phyloP scores from a whole-genome alignment of 2,113 vertebrate genomes.

The Carassius gibelio region DNA sequence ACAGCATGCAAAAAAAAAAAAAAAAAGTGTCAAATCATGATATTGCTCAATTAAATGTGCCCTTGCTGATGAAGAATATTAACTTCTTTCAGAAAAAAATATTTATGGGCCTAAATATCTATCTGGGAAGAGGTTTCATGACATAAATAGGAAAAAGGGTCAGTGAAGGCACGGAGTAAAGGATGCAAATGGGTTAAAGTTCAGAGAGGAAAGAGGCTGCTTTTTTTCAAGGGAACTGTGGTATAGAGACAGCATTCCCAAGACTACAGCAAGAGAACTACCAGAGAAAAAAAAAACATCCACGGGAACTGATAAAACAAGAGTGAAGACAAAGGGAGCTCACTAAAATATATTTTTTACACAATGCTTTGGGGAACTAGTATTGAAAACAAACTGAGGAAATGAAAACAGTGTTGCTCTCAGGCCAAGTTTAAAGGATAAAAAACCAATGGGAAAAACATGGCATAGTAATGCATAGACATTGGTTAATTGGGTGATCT shows the following conservation, averaged over 20 bases:
- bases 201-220: conserved; percentile 34
- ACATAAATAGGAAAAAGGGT: conserved; percentile 12
- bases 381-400: conserved; percentile 15
- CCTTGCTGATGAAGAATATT: neutral
- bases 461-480: neutral
- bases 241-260: conserved; percentile 1
- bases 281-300: conserved; percentile 31
- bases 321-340: conserved; percentile 26
- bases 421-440: neutral
- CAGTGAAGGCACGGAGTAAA: conserved; percentile 16
- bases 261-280: conserved; percentile 20
- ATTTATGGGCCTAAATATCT: conserved; percentile 30
- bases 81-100: neutral
- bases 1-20: neutral
- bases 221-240: conserved; percentile 35
- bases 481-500: conserved; percentile 50
- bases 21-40: neutral
- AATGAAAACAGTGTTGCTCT: conserved; percentile 3
- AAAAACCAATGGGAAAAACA: neutral
- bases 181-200: conserved; percentile 33
- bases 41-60: neutral
- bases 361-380: neutral
- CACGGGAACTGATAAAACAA: conserved; percentile 44
- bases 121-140: conserved; percentile 30
- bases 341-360: neutral